phyloP scores from a whole-genome alignment of 2,888 invertebrate genomes.

The Stomorhina lunata region DNA sequence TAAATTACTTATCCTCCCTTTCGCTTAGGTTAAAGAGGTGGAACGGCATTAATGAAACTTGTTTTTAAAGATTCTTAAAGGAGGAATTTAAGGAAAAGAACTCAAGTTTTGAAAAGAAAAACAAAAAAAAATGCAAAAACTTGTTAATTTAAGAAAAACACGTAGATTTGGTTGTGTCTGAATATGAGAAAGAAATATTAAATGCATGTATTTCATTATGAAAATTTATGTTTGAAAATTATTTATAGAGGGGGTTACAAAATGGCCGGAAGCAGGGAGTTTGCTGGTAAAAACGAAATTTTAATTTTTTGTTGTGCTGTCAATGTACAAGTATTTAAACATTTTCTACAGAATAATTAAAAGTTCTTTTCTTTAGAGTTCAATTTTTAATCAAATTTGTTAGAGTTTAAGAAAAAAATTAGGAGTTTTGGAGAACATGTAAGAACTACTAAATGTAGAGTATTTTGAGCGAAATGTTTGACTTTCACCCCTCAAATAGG shows the following conservation, averaged over 20 bases:
- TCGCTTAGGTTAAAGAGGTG: not conserved
- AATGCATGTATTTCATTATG: not conserved
- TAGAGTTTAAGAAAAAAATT: too few species aligned
- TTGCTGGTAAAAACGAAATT: not conserved
- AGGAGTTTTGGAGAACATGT: too few species aligned
- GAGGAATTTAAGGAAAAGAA: not conserved
- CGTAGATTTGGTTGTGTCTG: not conserved
- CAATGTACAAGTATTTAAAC: too few species aligned
- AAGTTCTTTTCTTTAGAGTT: too few species aligned
- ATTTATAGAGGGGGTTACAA: not conserved
- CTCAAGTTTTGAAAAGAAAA: not conserved
- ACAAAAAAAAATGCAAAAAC: not conserved
- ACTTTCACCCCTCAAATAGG: too few species aligned
- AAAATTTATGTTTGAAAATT: not conserved
- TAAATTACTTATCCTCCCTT: not conserved
- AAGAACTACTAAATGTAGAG: too few species aligned
- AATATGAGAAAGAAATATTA: not conserved
- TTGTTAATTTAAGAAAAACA: conserved; percentile 11
- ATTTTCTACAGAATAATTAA: too few species aligned
- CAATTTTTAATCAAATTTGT: too few species aligned
- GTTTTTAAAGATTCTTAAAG: not conserved
- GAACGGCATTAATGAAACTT: not conserved
- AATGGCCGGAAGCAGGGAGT: not conserved
- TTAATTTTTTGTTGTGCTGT: too few species aligned
- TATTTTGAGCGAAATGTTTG: too few species aligned